Evolutionary conservation across 2,797 vertebrate species (phyloP).

Genomic region (Coreius guichenoti): DNA sequence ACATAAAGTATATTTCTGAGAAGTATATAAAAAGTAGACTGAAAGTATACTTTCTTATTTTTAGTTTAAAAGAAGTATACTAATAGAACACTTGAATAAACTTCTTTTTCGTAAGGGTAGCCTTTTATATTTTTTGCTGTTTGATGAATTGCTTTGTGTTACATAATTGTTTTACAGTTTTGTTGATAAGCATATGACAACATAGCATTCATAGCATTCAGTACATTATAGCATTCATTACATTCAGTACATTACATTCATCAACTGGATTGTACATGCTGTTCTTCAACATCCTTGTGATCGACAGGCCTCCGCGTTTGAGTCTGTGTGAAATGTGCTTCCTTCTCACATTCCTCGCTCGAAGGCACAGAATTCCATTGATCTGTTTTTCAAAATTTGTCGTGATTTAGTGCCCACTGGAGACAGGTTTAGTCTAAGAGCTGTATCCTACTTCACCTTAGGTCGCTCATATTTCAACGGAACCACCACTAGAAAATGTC

Average conservation of each 20-base stretch:
- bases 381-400: slow-evolving; percentile 43
- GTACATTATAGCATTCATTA: slow-evolving; percentile 10
- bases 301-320: neutral
- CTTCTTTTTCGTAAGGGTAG: too few species aligned
- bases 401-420: slow-evolving; percentile 49
- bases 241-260: slow-evolving; percentile 25
- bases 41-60: too few species aligned
- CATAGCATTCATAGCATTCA: slow-evolving; percentile 28
- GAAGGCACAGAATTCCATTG: slow-evolving; percentile 55
- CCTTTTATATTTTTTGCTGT: neutral
- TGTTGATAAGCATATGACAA: neutral
- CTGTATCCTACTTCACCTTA: slow-evolving; percentile 11
- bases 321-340: slow-evolving; percentile 44
- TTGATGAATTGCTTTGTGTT: neutral
- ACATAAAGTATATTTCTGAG: too few species aligned
- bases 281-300: neutral
- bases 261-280: slow-evolving; percentile 5
- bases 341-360: slow-evolving; percentile 47
- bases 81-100: too few species aligned
- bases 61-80: too few species aligned
- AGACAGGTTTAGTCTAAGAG: slow-evolving; percentile 52
- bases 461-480: slow-evolving; percentile 33
- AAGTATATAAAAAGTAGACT: too few species aligned
- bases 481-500: slow-evolving; percentile 7
- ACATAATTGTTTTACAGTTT: neutral